Conservation (phyloP, 2,113 vertebrate species). For the Octodon degus region DNA sequence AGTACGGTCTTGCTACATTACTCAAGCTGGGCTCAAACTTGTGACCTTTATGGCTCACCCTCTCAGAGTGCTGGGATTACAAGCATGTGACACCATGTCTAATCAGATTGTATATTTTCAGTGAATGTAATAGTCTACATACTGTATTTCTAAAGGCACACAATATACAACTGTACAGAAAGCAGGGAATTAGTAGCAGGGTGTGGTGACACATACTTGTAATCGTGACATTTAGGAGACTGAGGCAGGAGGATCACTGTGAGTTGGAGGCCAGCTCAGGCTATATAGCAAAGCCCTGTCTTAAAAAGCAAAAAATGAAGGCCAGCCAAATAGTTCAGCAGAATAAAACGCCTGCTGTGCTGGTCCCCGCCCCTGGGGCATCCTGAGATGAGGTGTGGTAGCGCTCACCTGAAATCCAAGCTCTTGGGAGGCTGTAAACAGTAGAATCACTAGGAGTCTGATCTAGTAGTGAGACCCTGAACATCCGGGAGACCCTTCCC, state of each 20-base stretch:
- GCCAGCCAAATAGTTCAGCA: too few species aligned
- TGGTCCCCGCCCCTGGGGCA: too few species aligned
- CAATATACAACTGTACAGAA: neutral
- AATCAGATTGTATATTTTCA: neutral
- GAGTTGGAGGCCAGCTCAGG: neutral
- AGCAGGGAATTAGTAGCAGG: neutral
- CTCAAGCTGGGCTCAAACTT: neutral
- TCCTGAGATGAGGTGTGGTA: too few species aligned
- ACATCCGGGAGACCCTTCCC: too few species aligned
- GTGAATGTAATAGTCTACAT: neutral
- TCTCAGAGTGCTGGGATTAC: neutral
- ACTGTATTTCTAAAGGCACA: conserved; percentile 18
- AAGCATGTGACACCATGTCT: neutral
- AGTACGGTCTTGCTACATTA: neutral
- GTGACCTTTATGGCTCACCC: neutral
- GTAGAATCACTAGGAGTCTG: too few species aligned
- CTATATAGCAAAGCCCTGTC: neutral
- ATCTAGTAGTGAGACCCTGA: too few species aligned
- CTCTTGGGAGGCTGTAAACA: too few species aligned
- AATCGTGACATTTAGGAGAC: neutral
- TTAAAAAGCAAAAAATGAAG: neutral
- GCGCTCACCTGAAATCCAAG: too few species aligned
- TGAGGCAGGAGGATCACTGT: neutral
- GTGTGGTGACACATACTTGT: neutral
- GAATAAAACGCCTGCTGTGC: too few species aligned